These are phyloP conservation scores for Athalia rosae DNA, from an alignment of 2,888 invertebrate species.

Conservation along the genomic window DNA sequence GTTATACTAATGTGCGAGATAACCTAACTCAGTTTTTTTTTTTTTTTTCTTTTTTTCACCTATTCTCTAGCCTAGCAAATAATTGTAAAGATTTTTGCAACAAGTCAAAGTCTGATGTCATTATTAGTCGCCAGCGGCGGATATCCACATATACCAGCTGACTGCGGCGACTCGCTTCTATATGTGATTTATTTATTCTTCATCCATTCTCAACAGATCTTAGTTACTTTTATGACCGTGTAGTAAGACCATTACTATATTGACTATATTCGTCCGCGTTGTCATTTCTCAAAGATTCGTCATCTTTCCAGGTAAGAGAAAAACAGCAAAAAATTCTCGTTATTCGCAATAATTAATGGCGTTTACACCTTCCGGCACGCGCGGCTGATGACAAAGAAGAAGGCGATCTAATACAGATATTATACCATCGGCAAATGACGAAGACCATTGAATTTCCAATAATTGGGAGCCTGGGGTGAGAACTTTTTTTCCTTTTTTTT, in stretches of 20 bases:
- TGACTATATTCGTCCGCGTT: background rate
- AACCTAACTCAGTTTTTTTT: too few relatives aligned
- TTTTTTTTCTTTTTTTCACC: too few relatives aligned
- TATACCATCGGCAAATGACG: too few relatives aligned
- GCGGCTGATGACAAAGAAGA: too few relatives aligned
- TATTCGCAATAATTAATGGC: too few relatives aligned
- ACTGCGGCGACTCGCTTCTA: background rate
- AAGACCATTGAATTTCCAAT: too few relatives aligned
- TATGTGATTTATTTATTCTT: background rate
- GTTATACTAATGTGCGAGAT: too few relatives aligned
- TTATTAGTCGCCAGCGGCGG: background rate
- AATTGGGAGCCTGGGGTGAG: too few relatives aligned
- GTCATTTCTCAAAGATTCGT: background rate
- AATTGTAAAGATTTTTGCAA: background rate
- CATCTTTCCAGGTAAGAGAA: slow-evolving; percentile 3
- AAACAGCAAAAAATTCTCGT: background rate
- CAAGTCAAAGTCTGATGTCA: background rate
- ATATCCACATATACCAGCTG: background rate
- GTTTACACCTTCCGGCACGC: too few relatives aligned
- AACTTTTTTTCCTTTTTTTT: too few relatives aligned
- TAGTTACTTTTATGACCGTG: background rate
- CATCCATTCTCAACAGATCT: background rate
- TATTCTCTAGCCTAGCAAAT: background rate
- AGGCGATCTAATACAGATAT: too few relatives aligned
- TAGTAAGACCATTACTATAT: background rate